A percentile compares a stretch with the other conserved stretches of the same genome.
Conservation (phyloP, 2,113 vertebrate species). For the Circaetus cinerascens region DNA sequence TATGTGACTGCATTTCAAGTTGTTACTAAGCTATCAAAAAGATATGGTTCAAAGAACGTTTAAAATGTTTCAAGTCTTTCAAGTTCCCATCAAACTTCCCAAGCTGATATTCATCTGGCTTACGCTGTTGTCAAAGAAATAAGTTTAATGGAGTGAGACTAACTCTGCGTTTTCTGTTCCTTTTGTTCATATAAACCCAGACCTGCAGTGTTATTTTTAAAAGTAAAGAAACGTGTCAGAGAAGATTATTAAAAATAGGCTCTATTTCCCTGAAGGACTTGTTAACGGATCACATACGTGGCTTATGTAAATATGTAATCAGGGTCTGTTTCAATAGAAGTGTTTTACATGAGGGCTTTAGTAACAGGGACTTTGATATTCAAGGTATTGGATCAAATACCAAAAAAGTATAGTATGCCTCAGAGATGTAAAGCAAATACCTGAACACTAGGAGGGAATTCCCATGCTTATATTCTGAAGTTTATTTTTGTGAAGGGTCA, state of each 20-base stretch:
- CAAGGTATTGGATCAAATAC: slow-evolving; percentile 2
- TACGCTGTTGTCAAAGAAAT: slow-evolving; percentile 38
- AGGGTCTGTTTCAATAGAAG: not conserved
- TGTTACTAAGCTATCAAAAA: slow-evolving; percentile 31
- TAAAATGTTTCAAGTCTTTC: slow-evolving; percentile 30
- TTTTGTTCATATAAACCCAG: not conserved
- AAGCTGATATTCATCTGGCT: slow-evolving; percentile 25
- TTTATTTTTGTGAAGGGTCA: not conserved
- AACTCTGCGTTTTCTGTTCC: not conserved
- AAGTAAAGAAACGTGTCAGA: not conserved
- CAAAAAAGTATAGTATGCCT: not conserved
- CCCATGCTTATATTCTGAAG: not conserved
- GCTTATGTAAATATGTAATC: slow-evolving; percentile 41
- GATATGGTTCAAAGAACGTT: not conserved
- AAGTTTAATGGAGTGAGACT: slow-evolving; percentile 30
- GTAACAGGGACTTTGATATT: slow-evolving; percentile 23
- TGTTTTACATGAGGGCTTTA: not conserved
- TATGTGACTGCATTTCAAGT: slow-evolving; percentile 21
- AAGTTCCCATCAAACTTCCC: not conserved
- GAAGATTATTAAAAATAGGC: slow-evolving; percentile 9
- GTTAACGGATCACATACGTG: not conserved
- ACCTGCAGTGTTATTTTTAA: not conserved
- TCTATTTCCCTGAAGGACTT: not conserved
- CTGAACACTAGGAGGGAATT: not conserved
- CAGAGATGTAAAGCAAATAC: slow-evolving; percentile 1